phyloP scores from a whole-genome alignment of 2,113 vertebrate species.

The Meles meles region DNA sequence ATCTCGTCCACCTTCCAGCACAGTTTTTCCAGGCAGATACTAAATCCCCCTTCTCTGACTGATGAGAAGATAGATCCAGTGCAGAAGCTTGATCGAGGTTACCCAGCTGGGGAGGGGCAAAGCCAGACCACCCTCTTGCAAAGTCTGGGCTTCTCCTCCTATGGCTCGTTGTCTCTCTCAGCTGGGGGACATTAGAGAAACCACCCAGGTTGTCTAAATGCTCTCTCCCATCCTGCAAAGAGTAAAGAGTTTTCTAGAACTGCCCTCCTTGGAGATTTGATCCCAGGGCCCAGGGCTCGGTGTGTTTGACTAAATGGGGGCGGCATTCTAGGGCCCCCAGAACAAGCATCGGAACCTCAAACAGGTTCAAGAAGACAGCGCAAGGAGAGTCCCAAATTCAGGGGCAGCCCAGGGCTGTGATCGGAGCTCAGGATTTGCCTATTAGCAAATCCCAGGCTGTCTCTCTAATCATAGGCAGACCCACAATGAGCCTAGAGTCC shows the following conservation, averaged over 20 bases:
- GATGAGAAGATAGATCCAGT: not conserved
- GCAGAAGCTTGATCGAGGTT: not conserved
- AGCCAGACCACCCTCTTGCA: not conserved
- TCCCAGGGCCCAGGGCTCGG: not conserved
- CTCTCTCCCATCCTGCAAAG: not conserved
- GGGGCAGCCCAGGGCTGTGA: too few relatives aligned
- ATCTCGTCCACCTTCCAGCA: not conserved
- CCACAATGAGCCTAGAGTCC: not conserved
- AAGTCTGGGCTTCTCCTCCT: not conserved
- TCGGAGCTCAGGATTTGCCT: not conserved
- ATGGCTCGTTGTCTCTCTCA: not conserved
- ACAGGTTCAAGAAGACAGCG: not conserved
- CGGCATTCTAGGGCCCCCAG: not conserved
- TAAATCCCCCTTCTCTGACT: not conserved
- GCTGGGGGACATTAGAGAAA: not conserved
- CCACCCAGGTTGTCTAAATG: not conserved
- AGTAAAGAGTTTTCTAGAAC: not conserved
- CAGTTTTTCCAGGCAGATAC: not conserved
- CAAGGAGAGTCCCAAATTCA: not conserved
- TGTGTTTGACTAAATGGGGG: not conserved
- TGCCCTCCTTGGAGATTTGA: not conserved
- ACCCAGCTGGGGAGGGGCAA: not conserved
- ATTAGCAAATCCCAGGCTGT: not conserved
- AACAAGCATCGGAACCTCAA: not conserved
- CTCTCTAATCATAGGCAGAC: not conserved